Evolutionary conservation across 2,888 invertebrate species (phyloP).

Genomic region (Drosophila birchii): DNA sequence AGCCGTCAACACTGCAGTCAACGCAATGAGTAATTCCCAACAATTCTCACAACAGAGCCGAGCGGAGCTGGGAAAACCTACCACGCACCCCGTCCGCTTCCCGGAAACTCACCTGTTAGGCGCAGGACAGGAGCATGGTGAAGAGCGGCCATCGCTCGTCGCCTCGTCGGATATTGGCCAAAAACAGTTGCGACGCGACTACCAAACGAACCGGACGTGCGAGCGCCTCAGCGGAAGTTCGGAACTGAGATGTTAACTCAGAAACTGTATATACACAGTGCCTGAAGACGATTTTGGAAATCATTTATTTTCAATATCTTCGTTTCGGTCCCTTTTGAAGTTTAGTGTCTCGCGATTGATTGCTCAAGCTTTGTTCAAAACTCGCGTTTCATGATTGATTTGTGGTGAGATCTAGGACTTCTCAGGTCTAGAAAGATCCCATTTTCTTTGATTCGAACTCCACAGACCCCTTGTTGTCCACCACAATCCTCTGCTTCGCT

Average conservation of each 20-base stretch:
- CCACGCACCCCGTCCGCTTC: constrained; percentile 35
- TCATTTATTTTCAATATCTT: constrained; percentile 4
- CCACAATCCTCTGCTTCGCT: constrained; percentile 12
- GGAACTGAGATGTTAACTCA: constrained; percentile 26
- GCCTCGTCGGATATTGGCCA: constrained; percentile 42
- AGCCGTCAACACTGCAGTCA: constrained; percentile 75
- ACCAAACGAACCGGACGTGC: constrained; percentile 69
- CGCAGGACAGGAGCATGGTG: constrained; percentile 72
- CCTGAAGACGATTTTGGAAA: constrained; percentile 16
- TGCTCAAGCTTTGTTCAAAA: background rate
- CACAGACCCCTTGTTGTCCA: background rate
- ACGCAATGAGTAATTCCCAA: constrained; percentile 64
- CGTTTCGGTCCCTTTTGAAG: background rate
- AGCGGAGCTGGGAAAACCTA: constrained; percentile 18
- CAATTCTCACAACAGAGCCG: constrained; percentile 38
- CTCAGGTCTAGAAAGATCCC: background rate
- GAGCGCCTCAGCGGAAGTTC: constrained; percentile 38
- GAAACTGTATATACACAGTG: constrained; percentile 37
- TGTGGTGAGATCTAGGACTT: background rate
- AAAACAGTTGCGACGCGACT: constrained; percentile 74
- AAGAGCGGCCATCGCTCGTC: constrained; percentile 42
- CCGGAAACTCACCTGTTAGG: constrained; percentile 72
- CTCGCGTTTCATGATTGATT: background rate
- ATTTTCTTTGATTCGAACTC: background rate
- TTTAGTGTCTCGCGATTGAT: background rate